These are phyloP conservation scores for Nothoprocta pentlandii DNA, from an alignment of 2,113 vertebrate genomes.

Conservation along the genomic window DNA sequence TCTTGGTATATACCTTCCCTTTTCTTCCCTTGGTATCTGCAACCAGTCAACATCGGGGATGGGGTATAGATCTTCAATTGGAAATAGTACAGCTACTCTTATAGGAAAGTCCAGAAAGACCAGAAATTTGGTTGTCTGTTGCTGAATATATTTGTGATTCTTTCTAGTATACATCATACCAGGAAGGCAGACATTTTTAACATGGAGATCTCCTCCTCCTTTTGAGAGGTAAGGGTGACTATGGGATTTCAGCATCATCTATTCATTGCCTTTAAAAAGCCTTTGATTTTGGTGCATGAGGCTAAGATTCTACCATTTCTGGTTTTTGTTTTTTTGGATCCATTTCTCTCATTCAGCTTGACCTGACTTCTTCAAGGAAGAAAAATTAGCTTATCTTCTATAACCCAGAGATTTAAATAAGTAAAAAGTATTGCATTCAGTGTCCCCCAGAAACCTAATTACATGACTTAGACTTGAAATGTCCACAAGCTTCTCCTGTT, in stretches of 20 bases:
- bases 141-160: neutral
- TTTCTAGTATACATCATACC: neutral
- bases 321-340: neutral
- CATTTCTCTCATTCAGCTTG: neutral
- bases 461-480: neutral
- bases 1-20: neutral
- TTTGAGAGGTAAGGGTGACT: neutral
- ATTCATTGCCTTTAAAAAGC: neutral
- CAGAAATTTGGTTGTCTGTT: neutral
- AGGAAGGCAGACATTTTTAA: neutral
- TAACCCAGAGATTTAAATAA: neutral
- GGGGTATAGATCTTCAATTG: neutral
- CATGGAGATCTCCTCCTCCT: neutral
- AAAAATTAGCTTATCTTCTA: neutral
- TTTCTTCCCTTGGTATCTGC: neutral
- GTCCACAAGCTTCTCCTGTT: neutral
- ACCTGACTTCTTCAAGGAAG: neutral
- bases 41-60: neutral
- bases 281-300: neutral
- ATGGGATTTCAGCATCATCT: neutral
- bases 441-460: neutral
- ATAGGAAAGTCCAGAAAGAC: neutral
- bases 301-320: neutral
- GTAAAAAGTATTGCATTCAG: neutral
- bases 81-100: neutral